Evolutionary conservation across 2,888 invertebrate species (phyloP), one percentile per base, ranked within the genome.

Genomic region (Phorcus lineatus): DNA sequence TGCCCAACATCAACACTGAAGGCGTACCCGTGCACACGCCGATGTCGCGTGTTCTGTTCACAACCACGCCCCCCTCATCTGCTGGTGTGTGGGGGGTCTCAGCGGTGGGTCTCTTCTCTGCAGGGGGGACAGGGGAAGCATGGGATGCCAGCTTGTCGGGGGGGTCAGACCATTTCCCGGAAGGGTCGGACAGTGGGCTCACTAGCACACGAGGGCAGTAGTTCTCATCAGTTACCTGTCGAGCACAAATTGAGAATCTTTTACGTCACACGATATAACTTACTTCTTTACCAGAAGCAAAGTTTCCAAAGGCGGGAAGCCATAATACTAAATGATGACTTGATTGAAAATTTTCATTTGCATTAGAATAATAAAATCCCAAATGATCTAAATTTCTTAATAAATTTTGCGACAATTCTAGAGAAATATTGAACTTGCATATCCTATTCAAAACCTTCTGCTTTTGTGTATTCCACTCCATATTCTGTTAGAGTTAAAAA

Each of bases 121-220:
- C 55, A 52, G 52, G 36, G 57, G 19, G 28, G 24, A 55, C 70
- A 24, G 40, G 47, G 55, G 70, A 24, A 67, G 79, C 77, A 76
- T 81, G 79, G 75, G 81, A 79, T 79, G 81, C 81, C 81, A 81
- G 81, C 76, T 81, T 81, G 81, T 77, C 81, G 66, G 79, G 76
- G 47, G 67, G 36, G 47, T 66, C 36, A 75, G 75, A 75, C 57
- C 81, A 81, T 81, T 55, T 78, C 74, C 40, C 36, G 74, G 74
- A 19, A 16, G 40, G 70, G 24, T 24, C 74, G 36, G 47, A 28
- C 57, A 53, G 53, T 36, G 57, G 40, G 74, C 40, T 47, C 19
- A 11, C 57, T 22, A 57, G 74, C 24, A 47, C 17, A 31, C 11
- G 55, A 16, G 70, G 40, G 70, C 28, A 36, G 36, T 70, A 70